Conservation (phyloP, 2,888 invertebrate genomes). For the Zeuzera pyrina region DNA sequence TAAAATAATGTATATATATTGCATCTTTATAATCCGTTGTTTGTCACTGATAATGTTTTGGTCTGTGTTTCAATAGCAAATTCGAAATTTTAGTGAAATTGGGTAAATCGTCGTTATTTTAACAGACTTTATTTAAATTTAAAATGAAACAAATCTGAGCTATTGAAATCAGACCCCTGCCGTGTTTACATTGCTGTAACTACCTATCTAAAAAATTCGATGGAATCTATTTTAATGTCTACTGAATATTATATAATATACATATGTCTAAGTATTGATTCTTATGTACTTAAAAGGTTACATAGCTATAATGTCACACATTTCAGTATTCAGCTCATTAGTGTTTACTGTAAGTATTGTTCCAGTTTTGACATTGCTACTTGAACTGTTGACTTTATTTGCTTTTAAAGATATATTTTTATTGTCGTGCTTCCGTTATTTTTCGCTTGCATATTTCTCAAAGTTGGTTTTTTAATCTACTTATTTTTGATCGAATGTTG, state of each 20-base stretch:
- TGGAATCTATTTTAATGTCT: slow-evolving; percentile 61
- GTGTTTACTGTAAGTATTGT: slow-evolving; percentile 25
- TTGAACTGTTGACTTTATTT: slow-evolving; percentile 20
- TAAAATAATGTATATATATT: slow-evolving; percentile 21
- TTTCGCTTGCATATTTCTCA: slow-evolving; percentile 47
- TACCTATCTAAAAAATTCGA: slow-evolving; percentile 39
- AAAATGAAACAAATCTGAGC: slow-evolving; percentile 14
- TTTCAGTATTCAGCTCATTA: slow-evolving; percentile 58
- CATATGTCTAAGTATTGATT: slow-evolving; percentile 64
- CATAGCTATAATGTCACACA: slow-evolving; percentile 44
- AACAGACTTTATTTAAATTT: background rate
- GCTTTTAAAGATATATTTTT: slow-evolving; percentile 6
- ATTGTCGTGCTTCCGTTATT: slow-evolving; percentile 27
- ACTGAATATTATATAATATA: slow-evolving; percentile 71
- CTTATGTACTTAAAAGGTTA: slow-evolving; percentile 31
- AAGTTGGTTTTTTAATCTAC: slow-evolving; percentile 43
- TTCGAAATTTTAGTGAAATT: too few relatives aligned
- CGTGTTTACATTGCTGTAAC: slow-evolving; percentile 39
- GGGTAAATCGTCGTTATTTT: too few relatives aligned
- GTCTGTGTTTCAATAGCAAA: slow-evolving; percentile 39
- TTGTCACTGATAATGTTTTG: slow-evolving; percentile 28
- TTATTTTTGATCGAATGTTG: slow-evolving; percentile 29
- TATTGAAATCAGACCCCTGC: slow-evolving; percentile 38
- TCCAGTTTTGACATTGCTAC: slow-evolving; percentile 68
- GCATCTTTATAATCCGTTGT: slow-evolving; percentile 30